Evolutionary conservation across 2,888 invertebrate species (phyloP).

Genomic region (Eupithecia tripunctaria): DNA sequence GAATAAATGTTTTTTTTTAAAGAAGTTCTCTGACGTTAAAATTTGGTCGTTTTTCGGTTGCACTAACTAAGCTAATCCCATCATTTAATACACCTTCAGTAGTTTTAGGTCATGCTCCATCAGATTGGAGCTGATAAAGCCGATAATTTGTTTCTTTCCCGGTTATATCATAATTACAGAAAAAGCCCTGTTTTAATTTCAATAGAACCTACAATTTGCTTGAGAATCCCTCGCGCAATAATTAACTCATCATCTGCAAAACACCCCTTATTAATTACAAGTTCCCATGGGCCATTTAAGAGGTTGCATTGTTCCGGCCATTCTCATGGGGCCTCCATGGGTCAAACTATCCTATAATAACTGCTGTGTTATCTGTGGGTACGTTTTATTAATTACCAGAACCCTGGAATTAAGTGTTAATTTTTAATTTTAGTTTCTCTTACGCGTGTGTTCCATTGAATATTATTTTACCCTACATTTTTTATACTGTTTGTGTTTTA

Average conservation of each 20-base stretch:
- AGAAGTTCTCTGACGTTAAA: too few species aligned
- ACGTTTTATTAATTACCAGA: background rate
- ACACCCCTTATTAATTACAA: background rate
- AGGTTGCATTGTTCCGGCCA: background rate
- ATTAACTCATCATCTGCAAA: slow-evolving; percentile 10
- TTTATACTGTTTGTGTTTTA: background rate
- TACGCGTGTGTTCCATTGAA: background rate
- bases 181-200: background rate
- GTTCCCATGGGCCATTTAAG: slow-evolving; percentile 6
- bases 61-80: too few species aligned
- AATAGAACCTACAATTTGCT: background rate
- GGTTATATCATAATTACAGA: background rate
- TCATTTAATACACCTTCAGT: background rate
- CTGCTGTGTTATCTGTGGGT: background rate
- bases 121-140: background rate
- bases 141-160: background rate
- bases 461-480: background rate
- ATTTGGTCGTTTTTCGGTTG: too few species aligned
- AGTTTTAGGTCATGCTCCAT: background rate
- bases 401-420: slow-evolving; percentile 6
- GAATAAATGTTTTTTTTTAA: too few species aligned
- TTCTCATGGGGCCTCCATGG: background rate
- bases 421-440: background rate
- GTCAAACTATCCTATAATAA: background rate
- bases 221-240: background rate